These are phyloP conservation scores for Crossaster papposus DNA, from an alignment of 53 echinoderm and acorn worm genomes.

Conservation along the genomic window DNA sequence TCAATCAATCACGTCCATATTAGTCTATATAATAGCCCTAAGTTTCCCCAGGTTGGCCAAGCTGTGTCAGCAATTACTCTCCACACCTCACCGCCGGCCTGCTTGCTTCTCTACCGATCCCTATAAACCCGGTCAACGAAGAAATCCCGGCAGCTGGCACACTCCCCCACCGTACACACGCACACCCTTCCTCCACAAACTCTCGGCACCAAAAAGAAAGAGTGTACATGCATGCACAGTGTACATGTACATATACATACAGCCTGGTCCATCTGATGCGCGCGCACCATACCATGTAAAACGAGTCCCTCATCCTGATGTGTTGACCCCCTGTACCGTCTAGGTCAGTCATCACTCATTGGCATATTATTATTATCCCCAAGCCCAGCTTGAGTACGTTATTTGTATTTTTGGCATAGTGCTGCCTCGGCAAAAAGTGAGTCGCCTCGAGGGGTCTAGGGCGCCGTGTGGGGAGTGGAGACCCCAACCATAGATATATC, in stretches of 20 bases:
- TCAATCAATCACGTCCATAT: background rate
- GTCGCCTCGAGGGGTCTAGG: background rate
- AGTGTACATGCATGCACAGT: too few relatives aligned
- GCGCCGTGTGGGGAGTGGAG: too few relatives aligned
- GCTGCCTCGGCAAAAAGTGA: background rate
- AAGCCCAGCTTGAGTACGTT: background rate
- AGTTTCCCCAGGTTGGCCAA: slow-evolving; percentile 26
- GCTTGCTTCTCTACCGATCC: background rate
- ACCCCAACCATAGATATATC: too few relatives aligned
- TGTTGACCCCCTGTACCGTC: slow-evolving; percentile 8
- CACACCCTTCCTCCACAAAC: background rate
- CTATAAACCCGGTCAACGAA: background rate
- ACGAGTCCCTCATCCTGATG: background rate
- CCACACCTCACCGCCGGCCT: background rate
- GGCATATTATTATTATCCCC: background rate
- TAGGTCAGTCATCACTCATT: slow-evolving; percentile 9
- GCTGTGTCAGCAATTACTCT: slow-evolving; percentile 51
- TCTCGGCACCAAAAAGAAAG: slow-evolving; percentile 11
- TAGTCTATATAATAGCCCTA: slow-evolving; percentile 8
- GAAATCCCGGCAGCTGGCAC: background rate
- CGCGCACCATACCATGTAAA: background rate
- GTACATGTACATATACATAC: background rate
- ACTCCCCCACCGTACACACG: too few relatives aligned
- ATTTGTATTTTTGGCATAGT: background rate
- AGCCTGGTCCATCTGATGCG: background rate